Evolutionary conservation across 2,113 vertebrate genomes (phyloP).

Genomic region (Sclerurus mexicanus): DNA sequence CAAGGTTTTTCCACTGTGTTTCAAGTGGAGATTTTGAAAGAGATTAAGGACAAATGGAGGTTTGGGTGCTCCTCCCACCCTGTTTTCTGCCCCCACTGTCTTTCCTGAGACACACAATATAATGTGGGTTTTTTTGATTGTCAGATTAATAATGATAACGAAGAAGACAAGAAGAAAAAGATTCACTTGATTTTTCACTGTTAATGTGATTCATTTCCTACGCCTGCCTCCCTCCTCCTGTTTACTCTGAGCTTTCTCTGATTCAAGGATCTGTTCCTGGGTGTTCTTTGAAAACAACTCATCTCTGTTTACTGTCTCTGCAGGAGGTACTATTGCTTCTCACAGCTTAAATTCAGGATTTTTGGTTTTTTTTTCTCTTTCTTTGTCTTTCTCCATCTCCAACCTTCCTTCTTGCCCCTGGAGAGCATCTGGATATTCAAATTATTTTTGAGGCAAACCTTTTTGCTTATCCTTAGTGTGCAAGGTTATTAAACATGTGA

Average conservation of each 20-base stretch:
- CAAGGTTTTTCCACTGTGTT: not conserved
- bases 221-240: not conserved
- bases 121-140: not conserved
- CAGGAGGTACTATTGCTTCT: conserved; percentile 13
- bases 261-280: not conserved
- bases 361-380: not conserved
- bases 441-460: not conserved
- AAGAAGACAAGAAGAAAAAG: not conserved
- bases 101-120: not conserved
- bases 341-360: not conserved
- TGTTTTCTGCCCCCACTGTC: not conserved
- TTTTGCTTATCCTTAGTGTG: not conserved
- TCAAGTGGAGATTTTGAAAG: not conserved
- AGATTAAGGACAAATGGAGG: not conserved
- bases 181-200: not conserved
- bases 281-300: conserved; percentile 16
- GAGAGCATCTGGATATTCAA: not conserved
- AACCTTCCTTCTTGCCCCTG: not conserved
- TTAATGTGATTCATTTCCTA: not conserved
- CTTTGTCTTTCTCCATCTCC: not conserved
- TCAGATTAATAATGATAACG: not conserved
- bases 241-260: not conserved
- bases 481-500: not conserved
- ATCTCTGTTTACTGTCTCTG: conserved; percentile 27
- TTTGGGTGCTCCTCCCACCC: not conserved